A percentile compares a stretch with the other conserved stretches of the same genome.
phyloP scores from a whole-genome alignment of 1,140 invertebrate species.

The Platyscapa corneri region DNA sequence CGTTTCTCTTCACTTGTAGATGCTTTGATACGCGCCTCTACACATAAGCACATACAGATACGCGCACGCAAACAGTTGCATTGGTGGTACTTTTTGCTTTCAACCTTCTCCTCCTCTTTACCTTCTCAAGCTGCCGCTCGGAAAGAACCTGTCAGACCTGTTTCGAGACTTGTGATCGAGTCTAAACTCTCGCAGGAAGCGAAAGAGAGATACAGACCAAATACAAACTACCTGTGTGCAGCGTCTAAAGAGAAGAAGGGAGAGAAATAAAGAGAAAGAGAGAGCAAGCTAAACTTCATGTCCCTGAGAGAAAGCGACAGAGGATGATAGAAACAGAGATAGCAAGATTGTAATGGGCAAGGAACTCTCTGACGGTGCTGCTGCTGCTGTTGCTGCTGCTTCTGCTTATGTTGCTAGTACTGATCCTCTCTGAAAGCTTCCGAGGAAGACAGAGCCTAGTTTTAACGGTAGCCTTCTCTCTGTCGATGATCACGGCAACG shows the following conservation, averaged over 20 bases:
- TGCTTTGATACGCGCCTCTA: neutral
- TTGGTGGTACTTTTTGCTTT: conserved; percentile 25
- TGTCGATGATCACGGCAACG: conserved; percentile 7
- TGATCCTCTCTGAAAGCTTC: neutral
- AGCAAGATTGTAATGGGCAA: neutral
- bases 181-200: conserved; percentile 36
- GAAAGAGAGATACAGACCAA: conserved; percentile 16
- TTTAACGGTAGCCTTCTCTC: conserved; percentile 25
- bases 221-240: conserved; percentile 27
- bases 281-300: neutral
- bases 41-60: neutral
- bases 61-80: neutral
- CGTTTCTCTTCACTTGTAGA: neutral
- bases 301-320: neutral
- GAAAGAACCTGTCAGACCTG: conserved; percentile 47
- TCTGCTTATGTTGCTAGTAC: neutral
- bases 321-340: conserved; percentile 1
- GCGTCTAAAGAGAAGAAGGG: neutral
- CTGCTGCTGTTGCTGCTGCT: neutral
- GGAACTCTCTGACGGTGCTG: neutral
- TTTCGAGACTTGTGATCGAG: conserved; percentile 14
- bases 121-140: conserved; percentile 19
- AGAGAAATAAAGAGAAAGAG: neutral
- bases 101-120: conserved; percentile 8
- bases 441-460: conserved; percentile 30